Evolutionary conservation across 2,797 vertebrate species (phyloP), one percentile per base, ranked within the genome.

Genomic region (Siniperca obscura): DNA sequence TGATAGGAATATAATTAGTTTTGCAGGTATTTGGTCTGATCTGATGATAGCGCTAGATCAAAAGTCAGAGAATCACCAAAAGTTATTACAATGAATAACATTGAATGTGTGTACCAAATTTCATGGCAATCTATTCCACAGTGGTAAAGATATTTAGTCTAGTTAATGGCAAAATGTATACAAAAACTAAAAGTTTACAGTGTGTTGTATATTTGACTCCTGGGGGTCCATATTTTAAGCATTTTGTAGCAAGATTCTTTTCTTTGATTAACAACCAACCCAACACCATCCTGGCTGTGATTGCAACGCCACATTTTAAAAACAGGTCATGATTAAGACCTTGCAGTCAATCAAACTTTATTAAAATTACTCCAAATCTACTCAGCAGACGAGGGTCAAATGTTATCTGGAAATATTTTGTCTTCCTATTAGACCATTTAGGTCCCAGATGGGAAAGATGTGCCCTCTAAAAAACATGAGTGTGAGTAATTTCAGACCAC

Each of bases 331-430:
- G 48, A 19, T 56, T 25, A 64, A 46, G 64, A 48, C 52, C 27
- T 42, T 4, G 12, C 3, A 4, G 13, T 56, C 21, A 1, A 61
- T 50, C 30, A 16, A 50, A 61, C 55, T 73, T 40, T 2, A 27
- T 21, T 11, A 10, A 10, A 30, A 46, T 55, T 4, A 22, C 44
- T 78, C 25, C 25, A 19, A 27, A 59, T 59, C 17, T 19, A 48
- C 52, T 44, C 62, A 6, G 36, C 55, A 62, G 69, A 74, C 1
- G 22, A 62, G 11, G 70, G 76, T 80, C 76, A 64, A 59, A 78
- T 22, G 67, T 59, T 75, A 53, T 78, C 34, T 61, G 53, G 36
- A 48, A 78, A 69, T 11, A 60, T 55, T 78, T 30, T n/a, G 27
- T 65, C 34, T 60, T 40, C 53, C 17, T 52, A 34, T 66, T 76